Evolutionary conservation across 2,113 vertebrate genomes (phyloP).

Genomic region (Bambusicola thoracicus): DNA sequence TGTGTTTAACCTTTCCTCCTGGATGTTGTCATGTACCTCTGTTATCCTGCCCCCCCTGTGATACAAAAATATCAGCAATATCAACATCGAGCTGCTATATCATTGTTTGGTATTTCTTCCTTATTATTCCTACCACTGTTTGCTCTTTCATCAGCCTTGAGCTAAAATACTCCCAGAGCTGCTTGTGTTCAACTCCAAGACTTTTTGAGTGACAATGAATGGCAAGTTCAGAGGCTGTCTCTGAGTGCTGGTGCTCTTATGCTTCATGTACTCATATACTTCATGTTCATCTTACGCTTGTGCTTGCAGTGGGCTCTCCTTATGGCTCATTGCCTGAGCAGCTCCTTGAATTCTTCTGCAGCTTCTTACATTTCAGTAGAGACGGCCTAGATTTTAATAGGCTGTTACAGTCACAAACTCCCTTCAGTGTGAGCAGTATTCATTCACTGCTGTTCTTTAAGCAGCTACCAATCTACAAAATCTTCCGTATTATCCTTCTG

Average conservation of each 20-base stretch:
- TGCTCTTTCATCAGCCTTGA: neutral
- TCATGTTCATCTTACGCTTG: too few species aligned
- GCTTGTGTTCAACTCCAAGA: rapidly evolving
- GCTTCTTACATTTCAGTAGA: neutral
- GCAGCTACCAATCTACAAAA: neutral
- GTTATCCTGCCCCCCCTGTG: neutral
- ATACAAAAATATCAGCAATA: rapidly evolving
- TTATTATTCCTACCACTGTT: neutral
- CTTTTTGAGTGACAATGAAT: neutral
- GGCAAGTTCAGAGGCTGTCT: neutral
- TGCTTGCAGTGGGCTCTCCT: neutral
- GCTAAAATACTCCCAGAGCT: neutral
- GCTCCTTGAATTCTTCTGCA: neutral
- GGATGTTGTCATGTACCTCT: neutral
- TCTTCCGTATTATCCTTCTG: neutral
- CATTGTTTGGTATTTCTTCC: neutral
- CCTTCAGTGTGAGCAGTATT: neutral
- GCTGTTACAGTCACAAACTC: neutral
- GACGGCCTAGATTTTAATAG: neutral
- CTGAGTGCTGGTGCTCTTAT: neutral
- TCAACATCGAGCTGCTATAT: neutral
- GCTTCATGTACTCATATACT: neutral
- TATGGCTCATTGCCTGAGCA: neutral
- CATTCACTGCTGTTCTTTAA: neutral
- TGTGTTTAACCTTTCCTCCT: neutral